Percentiles rank a stretch among this genome's conserved stretches.
These are phyloP conservation scores for Rutpela maculata DNA, from an alignment of 2,888 invertebrate genomes.

Conservation along the genomic window DNA sequence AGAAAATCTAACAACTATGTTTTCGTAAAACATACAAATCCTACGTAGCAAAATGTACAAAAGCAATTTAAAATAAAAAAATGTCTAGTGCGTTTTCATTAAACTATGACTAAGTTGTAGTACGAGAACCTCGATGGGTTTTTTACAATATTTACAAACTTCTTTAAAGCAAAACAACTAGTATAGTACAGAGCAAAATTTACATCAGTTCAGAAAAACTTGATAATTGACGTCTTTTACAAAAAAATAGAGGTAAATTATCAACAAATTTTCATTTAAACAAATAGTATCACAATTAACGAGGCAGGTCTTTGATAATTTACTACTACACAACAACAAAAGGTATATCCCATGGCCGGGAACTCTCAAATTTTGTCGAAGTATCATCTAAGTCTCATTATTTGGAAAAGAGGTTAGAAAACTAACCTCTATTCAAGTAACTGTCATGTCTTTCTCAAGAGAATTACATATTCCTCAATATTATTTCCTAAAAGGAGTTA, in stretches of 20 bases:
- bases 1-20: slow-evolving; percentile 63
- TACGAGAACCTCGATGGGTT: slow-evolving; percentile 51
- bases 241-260: slow-evolving; percentile 48
- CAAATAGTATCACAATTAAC: slow-evolving; percentile 41
- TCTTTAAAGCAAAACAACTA: slow-evolving; percentile 46
- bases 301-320: slow-evolving; percentile 38
- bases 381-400: background rate
- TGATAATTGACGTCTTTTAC: slow-evolving; percentile 55
- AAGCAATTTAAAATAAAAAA: slow-evolving; percentile 52
- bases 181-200: slow-evolving; percentile 54
- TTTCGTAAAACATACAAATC: slow-evolving; percentile 58
- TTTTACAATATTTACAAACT: slow-evolving; percentile 56
- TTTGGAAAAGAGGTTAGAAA: background rate
- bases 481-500: too few species aligned
- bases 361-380: background rate
- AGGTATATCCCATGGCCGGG: background rate
- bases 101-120: slow-evolving; percentile 51
- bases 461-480: too few species aligned
- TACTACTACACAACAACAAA: slow-evolving; percentile 14
- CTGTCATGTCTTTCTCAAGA: too few species aligned
- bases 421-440: too few species aligned
- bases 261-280: slow-evolving; percentile 35
- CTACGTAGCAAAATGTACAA: slow-evolving; percentile 60
- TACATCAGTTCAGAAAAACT: slow-evolving; percentile 55
- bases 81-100: slow-evolving; percentile 42